phyloP scores from a whole-genome alignment of 92 coral and sea anemone species.

The Meandrina meandrites region DNA sequence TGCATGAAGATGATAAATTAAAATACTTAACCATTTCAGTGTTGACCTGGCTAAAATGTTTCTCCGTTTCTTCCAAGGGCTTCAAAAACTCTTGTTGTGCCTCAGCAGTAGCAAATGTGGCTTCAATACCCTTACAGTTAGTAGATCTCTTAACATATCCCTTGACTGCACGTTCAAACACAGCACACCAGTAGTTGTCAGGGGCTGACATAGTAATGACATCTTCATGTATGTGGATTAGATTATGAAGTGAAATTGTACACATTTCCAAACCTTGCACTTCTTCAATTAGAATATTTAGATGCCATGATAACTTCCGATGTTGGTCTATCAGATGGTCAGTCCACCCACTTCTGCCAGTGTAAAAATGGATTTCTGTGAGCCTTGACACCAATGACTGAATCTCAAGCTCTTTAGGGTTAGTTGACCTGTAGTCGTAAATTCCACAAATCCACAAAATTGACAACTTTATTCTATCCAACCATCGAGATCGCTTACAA shows the following conservation, averaged over 20 bases:
- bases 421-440: no score
- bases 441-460: no score
- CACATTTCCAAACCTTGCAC: slow-evolving; percentile 77
- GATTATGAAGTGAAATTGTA: slow-evolving; percentile 72
- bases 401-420: slow-evolving; percentile 64
- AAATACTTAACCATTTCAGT: no score
- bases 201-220: slow-evolving; percentile 63
- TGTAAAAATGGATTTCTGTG: slow-evolving; percentile 73
- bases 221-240: slow-evolving; percentile 70
- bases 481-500: no score
- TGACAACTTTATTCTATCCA: no score
- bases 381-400: slow-evolving; percentile 60
- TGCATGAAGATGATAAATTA: no score
- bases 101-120: slow-evolving; percentile 74
- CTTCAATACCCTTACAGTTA: slow-evolving; percentile 69
- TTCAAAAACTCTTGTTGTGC: slow-evolving; percentile 53
- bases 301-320: slow-evolving; percentile 58
- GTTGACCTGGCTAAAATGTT: no score
- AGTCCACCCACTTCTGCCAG: slow-evolving; percentile 79
- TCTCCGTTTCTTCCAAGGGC: slow-evolving; percentile 31
- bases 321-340: slow-evolving; percentile 56
- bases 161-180: slow-evolving; percentile 77
- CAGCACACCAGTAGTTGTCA: slow-evolving; percentile 82
- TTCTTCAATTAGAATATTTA: slow-evolving; percentile 71
- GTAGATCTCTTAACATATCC: slow-evolving; percentile 66